These are phyloP conservation scores for Nyctibius grandis DNA, from an alignment of 2,797 vertebrate genomes.

Conservation along the genomic window DNA sequence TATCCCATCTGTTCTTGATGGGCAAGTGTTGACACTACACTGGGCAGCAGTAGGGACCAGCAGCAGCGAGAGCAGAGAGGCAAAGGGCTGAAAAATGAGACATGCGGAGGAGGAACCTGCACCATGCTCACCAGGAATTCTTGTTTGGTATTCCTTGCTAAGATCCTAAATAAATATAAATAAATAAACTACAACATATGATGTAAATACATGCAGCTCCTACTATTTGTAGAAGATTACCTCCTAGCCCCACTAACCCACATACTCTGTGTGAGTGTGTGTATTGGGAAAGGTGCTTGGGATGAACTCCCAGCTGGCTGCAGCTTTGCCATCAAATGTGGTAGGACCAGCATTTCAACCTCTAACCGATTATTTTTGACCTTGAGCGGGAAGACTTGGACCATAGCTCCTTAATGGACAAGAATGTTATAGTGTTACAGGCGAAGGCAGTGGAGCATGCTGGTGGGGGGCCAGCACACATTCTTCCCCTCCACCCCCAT, in stretches of 20 bases:
- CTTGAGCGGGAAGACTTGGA: not conserved
- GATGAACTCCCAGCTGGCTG: not conserved
- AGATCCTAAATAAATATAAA: not conserved
- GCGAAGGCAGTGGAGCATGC: not conserved
- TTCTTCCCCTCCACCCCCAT: not conserved
- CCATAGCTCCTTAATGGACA: not conserved
- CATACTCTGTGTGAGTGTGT: not conserved
- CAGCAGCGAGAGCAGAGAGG: not conserved
- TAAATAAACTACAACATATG: not conserved
- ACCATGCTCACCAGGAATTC: not conserved
- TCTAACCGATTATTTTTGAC: not conserved
- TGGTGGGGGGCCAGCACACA: not conserved
- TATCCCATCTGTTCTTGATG: not conserved
- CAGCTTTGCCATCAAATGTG: not conserved
- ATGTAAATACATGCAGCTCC: not conserved
- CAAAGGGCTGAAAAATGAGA: not conserved
- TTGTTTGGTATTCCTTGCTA: not conserved
- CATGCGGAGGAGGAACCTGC: not conserved
- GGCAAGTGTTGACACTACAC: not conserved
- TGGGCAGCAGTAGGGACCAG: not conserved
- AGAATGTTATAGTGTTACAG: not conserved
- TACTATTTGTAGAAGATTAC: not conserved
- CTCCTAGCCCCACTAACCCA: not conserved
- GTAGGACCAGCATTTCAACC: not conserved
- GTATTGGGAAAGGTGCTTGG: not conserved